phyloP scores from a whole-genome alignment of 2,797 vertebrate genomes.

The Gambusia yucatana region DNA sequence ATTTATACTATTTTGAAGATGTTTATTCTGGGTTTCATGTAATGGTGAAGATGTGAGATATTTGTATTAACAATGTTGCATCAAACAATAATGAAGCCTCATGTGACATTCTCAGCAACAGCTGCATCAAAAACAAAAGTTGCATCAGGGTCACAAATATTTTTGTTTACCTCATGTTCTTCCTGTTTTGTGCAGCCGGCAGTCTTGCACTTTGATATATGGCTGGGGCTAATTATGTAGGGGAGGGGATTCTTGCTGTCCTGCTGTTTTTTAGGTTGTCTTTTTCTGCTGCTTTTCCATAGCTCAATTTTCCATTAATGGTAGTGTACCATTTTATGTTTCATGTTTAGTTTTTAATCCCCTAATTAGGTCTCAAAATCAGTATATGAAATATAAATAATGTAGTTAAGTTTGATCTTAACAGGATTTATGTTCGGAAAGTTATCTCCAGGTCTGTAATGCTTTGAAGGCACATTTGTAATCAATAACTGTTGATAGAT shows the following conservation, averaged over 20 bases:
- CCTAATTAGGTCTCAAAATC: neutral
- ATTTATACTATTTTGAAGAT: neutral
- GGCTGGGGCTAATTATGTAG: neutral
- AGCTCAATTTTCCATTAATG: neutral
- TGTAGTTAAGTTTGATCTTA: neutral
- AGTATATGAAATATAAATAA: neutral
- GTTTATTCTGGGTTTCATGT: neutral
- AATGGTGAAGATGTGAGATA: neutral
- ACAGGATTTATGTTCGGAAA: neutral
- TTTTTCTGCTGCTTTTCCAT: neutral
- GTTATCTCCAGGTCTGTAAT: constrained; percentile 4
- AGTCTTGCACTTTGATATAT: neutral
- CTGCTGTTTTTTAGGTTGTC: neutral
- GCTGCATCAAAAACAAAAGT: neutral
- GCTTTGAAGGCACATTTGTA: constrained; percentile 23
- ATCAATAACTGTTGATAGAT: constrained; percentile 54
- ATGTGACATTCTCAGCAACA: neutral
- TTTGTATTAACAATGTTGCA: neutral
- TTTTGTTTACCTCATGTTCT: neutral
- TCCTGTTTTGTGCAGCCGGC: neutral
- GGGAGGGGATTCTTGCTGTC: neutral
- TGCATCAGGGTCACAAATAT: neutral
- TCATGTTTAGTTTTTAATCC: neutral
- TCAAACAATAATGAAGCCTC: neutral
- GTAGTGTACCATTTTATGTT: neutral